Evolutionary conservation across 1,140 invertebrate genomes (phyloP), one percentile per base, ranked within the genome.

Genomic region (Pantala flavescens): DNA sequence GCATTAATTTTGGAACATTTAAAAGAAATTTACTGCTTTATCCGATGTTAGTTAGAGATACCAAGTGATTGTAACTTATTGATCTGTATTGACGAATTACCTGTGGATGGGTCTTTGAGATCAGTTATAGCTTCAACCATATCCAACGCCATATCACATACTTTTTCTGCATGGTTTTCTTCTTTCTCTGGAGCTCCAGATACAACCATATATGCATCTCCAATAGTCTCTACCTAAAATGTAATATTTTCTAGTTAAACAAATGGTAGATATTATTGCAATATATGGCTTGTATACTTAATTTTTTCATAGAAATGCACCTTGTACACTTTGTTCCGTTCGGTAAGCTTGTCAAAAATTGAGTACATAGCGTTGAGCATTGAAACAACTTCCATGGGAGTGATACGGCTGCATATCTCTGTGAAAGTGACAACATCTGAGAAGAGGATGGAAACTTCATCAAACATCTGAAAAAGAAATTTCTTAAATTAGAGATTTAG

Each of bases 351-450:
- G 79, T 97, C 94, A 80, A 96, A 96, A 75, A 96, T 90, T 0
- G 93, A 95, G 82, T 96, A 97, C 94, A 97, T 96, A 9, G 90
- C 92, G 82, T 97, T 98, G 5, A 98, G 83, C 94, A 97, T 96
- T n/a, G 93, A 95, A 0, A 98, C 96, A 14, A 98, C 96, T 81
- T 97, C 93, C 94, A 98, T 95, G 0, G 96, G 96, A 0, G 93
- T 93, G 76, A 98, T 95, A 74, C 93, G 86, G 77, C 93, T 95
- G 80, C 96, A 98, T 78, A 98, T 98, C 82, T 96, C 93, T 0
- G 96, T 98, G 82, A 99, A 99, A 0, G 93, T 96, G 0, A 98
- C 96, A 5, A 98, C 95, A 81, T 99, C 96, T 16, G 95, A 97
- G 84, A 98, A 98, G 14, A 98, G 85, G 75, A 98, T 96, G 0